A percentile compares a stretch with the other conserved stretches of the same genome.
phyloP scores from a whole-genome alignment of 1,140 invertebrate species.

The Micrasema minimum region DNA sequence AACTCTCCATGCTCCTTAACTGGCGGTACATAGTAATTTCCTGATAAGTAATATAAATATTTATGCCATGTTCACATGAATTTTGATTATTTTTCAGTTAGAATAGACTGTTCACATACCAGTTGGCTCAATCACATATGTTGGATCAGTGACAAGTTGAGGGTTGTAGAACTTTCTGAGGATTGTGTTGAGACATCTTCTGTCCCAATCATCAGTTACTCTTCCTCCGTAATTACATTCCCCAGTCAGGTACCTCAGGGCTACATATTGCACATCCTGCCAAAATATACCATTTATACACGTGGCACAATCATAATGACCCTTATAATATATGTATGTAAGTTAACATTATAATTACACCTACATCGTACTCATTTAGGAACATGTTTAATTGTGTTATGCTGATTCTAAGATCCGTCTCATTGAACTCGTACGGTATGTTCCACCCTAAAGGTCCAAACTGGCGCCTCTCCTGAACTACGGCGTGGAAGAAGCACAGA shows the following conservation, averaged over 20 bases:
- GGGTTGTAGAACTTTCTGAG: constrained; percentile 84
- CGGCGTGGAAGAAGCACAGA: constrained; percentile 94
- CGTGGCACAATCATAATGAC: no score
- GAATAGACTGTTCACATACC: constrained; percentile 56
- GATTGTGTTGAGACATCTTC: constrained; percentile 86
- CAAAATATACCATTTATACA: constrained; percentile 1
- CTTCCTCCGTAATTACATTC: constrained; percentile 97
- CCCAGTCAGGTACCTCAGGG: constrained; percentile 89
- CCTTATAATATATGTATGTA: no score
- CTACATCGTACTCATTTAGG: constrained; percentile 83
- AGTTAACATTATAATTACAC: not conserved
- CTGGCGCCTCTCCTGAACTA: constrained; percentile 89
- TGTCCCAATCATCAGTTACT: constrained; percentile 95
- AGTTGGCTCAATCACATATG: constrained; percentile 72
- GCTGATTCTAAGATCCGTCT: constrained; percentile 91
- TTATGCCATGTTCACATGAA: no score
- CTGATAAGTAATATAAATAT: constrained; percentile 56
- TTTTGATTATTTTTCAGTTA: no score
- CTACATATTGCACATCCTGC: constrained; percentile 87
- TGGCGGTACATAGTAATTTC: constrained; percentile 80
- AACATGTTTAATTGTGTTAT: constrained; percentile 90
- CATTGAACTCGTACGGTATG: constrained; percentile 95
- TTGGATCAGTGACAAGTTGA: constrained; percentile 64
- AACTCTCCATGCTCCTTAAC: constrained; percentile 82
- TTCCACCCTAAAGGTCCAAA: constrained; percentile 97